Evolutionary conservation across 2,797 vertebrate genomes (phyloP).

Genomic region (Anabacerthia variegaticeps): DNA sequence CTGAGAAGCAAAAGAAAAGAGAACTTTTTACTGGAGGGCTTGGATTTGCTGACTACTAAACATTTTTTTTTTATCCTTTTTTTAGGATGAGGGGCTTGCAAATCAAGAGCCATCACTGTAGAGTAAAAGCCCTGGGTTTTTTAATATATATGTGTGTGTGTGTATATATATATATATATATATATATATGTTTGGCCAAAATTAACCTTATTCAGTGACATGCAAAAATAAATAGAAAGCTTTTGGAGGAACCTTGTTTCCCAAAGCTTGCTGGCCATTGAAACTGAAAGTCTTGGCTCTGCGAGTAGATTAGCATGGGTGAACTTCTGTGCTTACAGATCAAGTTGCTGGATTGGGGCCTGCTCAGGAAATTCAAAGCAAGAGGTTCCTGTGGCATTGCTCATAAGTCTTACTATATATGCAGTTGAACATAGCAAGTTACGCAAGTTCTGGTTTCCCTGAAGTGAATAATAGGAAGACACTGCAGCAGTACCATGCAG

Average conservation of each 20-base stretch:
- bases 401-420: not conserved
- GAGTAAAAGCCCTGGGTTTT: not conserved
- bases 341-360: not conserved
- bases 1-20: not conserved
- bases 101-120: fast-evolving
- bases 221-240: not conserved
- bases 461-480: not conserved
- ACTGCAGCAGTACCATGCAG: not conserved
- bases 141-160: no score
- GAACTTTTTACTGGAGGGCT: not conserved
- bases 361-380: constrained; percentile 34
- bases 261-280: fast-evolving
- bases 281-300: not conserved
- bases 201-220: not conserved
- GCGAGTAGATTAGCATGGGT: not conserved
- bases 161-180: no score
- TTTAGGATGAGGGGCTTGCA: not conserved
- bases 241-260: not conserved
- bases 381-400: constrained; percentile 31
- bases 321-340: not conserved
- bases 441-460: not conserved
- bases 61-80: not conserved
- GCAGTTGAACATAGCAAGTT: not conserved
- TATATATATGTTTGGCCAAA: not conserved
- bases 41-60: not conserved